Evolutionary conservation across 2,888 invertebrate genomes (phyloP).

Genomic region (Muscina levida): DNA sequence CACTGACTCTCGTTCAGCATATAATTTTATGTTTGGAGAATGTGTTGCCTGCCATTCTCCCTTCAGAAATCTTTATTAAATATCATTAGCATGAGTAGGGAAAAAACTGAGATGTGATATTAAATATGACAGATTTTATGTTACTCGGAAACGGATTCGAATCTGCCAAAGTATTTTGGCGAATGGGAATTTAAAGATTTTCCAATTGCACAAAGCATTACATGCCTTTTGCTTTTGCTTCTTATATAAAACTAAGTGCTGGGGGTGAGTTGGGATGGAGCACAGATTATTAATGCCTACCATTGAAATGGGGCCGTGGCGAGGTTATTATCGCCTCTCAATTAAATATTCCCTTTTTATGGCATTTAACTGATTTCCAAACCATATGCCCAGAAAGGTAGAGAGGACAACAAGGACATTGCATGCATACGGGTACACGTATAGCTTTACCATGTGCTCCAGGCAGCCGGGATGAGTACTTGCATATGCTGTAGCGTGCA

Average conservation of each 20-base stretch:
- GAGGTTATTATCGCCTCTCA: constrained; percentile 30
- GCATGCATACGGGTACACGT: no score
- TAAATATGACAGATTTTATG: constrained; percentile 11
- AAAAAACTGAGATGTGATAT: no score
- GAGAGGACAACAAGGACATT: not conserved
- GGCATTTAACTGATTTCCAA: constrained; percentile 30
- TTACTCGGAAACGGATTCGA: not conserved
- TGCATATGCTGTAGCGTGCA: no score
- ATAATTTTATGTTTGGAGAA: constrained; percentile 53
- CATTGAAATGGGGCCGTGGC: no score
- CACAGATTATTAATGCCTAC: constrained; percentile 13
- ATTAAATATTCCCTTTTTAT: constrained; percentile 37
- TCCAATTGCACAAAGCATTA: not conserved
- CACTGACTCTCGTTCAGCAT: constrained; percentile 33
- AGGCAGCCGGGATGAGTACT: no score
- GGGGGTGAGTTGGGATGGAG: not conserved
- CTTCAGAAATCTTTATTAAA: constrained; percentile 19
- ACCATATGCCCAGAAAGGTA: constrained; percentile 15
- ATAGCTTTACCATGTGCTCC: not conserved
- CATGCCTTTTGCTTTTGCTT: no score
- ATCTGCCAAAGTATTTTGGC: not conserved
- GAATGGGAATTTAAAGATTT: not conserved
- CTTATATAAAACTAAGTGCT: not conserved
- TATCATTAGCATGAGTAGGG: not conserved
- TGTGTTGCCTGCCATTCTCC: constrained; percentile 35